Percentiles rank a stretch among this genome's conserved stretches.
These are phyloP conservation scores for Microtus oregoni DNA, from an alignment of 2,113 vertebrate genomes.

Conservation along the genomic window DNA sequence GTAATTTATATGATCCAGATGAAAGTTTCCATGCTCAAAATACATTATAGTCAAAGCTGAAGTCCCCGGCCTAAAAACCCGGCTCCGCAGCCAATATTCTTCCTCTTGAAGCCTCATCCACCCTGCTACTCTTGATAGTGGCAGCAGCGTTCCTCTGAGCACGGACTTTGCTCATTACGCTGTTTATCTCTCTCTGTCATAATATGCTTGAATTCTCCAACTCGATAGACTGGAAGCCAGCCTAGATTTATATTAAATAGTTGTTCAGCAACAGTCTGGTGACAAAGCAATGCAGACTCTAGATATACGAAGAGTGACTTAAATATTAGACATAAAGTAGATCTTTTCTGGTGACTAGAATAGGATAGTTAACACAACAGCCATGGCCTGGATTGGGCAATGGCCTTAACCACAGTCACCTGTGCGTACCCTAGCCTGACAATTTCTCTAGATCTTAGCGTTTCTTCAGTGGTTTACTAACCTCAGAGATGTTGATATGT, in stretches of 20 bases:
- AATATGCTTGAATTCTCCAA: neutral
- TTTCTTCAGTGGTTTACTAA: neutral
- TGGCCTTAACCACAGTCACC: neutral
- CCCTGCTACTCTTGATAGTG: neutral
- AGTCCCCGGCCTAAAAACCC: neutral
- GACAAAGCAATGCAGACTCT: neutral
- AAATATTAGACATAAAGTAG: neutral
- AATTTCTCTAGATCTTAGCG: neutral
- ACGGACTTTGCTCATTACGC: neutral
- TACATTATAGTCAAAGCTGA: neutral
- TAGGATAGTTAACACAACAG: neutral
- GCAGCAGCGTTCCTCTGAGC: neutral
- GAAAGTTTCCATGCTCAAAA: neutral
- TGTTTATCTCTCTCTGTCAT: neutral
- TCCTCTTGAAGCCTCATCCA: neutral
- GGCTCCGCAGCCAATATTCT: neutral
- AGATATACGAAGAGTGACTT: neutral
- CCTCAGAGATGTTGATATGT: neutral
- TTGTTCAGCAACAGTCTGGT: neutral
- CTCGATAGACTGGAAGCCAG: slow-evolving; percentile 24
- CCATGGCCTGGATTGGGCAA: neutral
- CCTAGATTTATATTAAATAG: neutral
- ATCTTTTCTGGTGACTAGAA: neutral
- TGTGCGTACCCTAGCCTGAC: too few relatives aligned
- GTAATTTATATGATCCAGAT: neutral